phyloP scores from a whole-genome alignment of 2,113 vertebrate genomes.

The Okapia johnstoni region DNA sequence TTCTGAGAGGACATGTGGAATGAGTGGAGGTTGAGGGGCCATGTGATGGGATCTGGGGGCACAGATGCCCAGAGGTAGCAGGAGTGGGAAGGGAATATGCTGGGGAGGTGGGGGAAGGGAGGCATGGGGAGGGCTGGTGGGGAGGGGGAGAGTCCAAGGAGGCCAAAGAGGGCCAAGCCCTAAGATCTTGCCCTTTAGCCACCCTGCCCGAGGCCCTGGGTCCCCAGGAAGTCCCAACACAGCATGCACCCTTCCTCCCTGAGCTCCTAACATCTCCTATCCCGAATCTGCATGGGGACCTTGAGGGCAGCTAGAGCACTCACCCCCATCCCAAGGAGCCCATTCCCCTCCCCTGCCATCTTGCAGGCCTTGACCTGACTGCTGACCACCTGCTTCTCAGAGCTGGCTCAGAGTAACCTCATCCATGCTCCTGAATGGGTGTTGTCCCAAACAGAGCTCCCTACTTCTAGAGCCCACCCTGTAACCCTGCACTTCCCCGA shows the following conservation, averaged over 20 bases:
- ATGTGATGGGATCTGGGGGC: neutral
- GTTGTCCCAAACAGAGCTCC: neutral
- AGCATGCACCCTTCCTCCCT: too few species aligned
- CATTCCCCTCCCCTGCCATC: too few species aligned
- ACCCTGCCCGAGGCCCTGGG: neutral
- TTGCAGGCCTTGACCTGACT: neutral
- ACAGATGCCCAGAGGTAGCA: neutral
- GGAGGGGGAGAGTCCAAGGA: neutral
- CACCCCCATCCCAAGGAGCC: neutral
- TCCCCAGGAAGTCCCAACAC: rapidly evolving
- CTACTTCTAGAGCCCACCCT: neutral
- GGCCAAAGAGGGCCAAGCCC: neutral
- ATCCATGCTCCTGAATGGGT: rapidly evolving
- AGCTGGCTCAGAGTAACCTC: neutral
- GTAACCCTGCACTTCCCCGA: neutral
- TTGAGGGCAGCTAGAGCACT: too few species aligned
- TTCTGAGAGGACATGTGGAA: neutral
- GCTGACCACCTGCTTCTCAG: neutral
- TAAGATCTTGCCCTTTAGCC: neutral
- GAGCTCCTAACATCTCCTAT: neutral
- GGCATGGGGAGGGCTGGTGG: neutral
- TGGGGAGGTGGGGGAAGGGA: neutral
- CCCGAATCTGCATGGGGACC: neutral
- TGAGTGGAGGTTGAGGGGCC: neutral
- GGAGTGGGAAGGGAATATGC: neutral